phyloP scores from a whole-genome alignment of 2,113 vertebrate species.

The Pseudopipra pipra region DNA sequence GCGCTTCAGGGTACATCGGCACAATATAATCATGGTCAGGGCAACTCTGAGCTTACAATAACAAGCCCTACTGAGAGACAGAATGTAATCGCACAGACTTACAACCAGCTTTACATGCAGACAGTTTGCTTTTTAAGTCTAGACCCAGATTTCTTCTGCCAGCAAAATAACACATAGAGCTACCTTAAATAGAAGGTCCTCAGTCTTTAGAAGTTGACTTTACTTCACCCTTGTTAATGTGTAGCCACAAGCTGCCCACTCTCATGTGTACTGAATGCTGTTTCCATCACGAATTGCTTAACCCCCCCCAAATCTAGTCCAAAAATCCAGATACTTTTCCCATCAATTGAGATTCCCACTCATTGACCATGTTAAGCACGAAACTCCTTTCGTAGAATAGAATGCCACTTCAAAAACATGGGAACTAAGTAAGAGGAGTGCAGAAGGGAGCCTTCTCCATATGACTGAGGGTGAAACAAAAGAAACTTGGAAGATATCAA shows the following conservation, averaged over 20 bases:
- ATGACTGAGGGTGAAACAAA: not conserved
- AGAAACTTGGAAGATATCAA: not conserved
- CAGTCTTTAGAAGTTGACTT: not conserved
- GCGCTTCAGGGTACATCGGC: not conserved
- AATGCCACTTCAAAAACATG: not conserved
- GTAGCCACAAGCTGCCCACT: not conserved
- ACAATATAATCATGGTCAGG: not conserved
- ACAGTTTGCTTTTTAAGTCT: not conserved
- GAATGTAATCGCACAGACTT: not conserved
- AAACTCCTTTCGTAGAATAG: not conserved
- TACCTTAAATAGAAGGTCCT: not conserved
- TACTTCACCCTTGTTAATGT: not conserved
- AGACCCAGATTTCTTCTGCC: not conserved
- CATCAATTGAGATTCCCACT: not conserved
- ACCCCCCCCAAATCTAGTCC: not conserved
- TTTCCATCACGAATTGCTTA: not conserved
- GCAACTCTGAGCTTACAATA: not conserved
- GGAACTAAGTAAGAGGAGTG: rapidly evolving
- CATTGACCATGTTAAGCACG: not conserved
- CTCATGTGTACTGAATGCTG: rapidly evolving
- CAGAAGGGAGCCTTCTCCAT: rapidly evolving
- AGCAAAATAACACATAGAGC: not conserved
- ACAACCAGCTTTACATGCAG: not conserved
- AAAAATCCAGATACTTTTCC: not conserved
- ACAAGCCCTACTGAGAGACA: not conserved